Conservation (phyloP, 2,797 vertebrate genomes). For the Pipistrellus nathusii region DNA sequence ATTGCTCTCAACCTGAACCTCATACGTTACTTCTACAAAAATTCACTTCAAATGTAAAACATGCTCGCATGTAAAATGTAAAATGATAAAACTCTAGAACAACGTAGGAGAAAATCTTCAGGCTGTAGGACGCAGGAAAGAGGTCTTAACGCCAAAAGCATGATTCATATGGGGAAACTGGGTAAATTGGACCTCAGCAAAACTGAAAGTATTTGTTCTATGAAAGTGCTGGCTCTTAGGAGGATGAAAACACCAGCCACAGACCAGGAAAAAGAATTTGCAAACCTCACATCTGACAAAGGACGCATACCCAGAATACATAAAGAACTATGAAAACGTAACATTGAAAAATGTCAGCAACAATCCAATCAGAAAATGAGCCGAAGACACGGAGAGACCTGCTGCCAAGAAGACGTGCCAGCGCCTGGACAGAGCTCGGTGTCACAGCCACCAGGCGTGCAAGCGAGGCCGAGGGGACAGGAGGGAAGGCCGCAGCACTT, state of each 20-base stretch:
- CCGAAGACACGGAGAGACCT: not conserved
- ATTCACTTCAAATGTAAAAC: not conserved
- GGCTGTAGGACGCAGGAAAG: not conserved
- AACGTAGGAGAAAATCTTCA: not conserved
- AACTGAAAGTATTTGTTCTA: not conserved
- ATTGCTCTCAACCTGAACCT: not conserved
- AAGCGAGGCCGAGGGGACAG: not conserved
- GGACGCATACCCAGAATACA: not conserved
- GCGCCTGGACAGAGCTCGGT: not conserved
- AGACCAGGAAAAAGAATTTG: not conserved
- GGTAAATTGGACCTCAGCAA: not conserved
- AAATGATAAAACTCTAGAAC: not conserved
- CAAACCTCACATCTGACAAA: not conserved
- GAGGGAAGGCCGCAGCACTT: too few species aligned
- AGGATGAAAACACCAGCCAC: not conserved
- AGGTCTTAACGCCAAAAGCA: not conserved
- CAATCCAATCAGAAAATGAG: not conserved
- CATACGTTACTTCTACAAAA: not conserved
- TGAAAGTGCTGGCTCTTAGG: not conserved
- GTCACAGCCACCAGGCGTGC: not conserved
- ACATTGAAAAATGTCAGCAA: not conserved
- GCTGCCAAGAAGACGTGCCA: rapidly evolving
- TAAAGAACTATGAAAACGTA: not conserved
- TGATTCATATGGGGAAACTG: not conserved
- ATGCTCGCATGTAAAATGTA: not conserved